Evolutionary conservation across 2,797 vertebrate species (phyloP).

Genomic region (Crenuchus spilurus): DNA sequence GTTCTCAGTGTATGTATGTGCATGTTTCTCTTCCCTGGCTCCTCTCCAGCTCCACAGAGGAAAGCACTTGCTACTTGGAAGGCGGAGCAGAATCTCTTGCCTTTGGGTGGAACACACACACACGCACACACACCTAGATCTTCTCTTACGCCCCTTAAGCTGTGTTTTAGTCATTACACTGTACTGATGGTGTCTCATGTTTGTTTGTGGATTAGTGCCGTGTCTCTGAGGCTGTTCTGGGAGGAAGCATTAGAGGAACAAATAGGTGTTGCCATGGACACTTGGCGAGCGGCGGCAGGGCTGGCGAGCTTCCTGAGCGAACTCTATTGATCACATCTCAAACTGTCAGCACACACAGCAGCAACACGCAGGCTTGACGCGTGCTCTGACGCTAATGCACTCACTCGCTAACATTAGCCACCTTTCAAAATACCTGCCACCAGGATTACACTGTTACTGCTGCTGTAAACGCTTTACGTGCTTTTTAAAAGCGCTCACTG

Average conservation of each 20-base stretch:
- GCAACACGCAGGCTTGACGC: background rate
- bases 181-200: slow-evolving; percentile 2
- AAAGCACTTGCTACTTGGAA: background rate
- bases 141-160: slow-evolving; percentile 10
- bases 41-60: background rate
- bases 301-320: slow-evolving; percentile 14
- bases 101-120: background rate
- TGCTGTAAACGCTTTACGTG: background rate
- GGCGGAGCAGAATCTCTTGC: slow-evolving; percentile 3
- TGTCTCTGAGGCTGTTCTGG: slow-evolving; percentile 3
- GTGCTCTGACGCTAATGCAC: background rate
- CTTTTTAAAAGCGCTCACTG: too few species aligned
- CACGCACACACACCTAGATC: slow-evolving; percentile 1
- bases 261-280: slow-evolving; percentile 52
- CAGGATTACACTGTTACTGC: background rate
- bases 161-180: slow-evolving; percentile 15
- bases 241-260: slow-evolving; percentile 29
- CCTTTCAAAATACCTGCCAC: background rate
- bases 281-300: slow-evolving; percentile 7
- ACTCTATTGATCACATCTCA: slow-evolving; percentile 37
- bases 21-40: background rate
- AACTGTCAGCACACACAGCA: slow-evolving; percentile 22
- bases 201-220: slow-evolving; percentile 17
- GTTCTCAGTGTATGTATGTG: background rate
- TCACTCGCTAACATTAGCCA: background rate